Conservation (phyloP, 1,140 invertebrate species). For the Drosophila lacertosa region DNA sequence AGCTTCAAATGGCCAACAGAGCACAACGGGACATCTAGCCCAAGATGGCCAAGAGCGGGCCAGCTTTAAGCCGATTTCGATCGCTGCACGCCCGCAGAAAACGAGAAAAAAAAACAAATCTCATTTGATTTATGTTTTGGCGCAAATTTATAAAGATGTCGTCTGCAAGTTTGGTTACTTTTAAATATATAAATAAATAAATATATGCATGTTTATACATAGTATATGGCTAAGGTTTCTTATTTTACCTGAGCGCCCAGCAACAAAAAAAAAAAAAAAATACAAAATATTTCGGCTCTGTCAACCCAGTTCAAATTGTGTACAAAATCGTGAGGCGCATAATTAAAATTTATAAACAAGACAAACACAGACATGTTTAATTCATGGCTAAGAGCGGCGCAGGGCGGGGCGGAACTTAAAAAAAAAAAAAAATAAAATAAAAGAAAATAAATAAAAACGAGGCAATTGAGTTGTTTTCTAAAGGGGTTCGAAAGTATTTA, state of each 20-base stretch:
- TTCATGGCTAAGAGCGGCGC: conserved; percentile 41
- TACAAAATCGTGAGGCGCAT: conserved; percentile 78
- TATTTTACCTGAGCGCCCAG: conserved; percentile 65
- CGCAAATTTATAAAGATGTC: conserved; percentile 80
- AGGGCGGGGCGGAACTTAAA: background rate
- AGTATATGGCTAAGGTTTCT: conserved; percentile 49
- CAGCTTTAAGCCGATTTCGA: conserved; percentile 7
- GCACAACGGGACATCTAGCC: conserved; percentile 39
- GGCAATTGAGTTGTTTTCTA: conserved; percentile 71
- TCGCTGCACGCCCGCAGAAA: conserved; percentile 68
- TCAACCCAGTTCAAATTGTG: conserved; percentile 82
- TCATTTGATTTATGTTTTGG: conserved; percentile 72
- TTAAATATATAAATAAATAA: conserved; percentile 42
- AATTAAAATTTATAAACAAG: conserved; percentile 67
- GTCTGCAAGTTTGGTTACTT: conserved; percentile 51
- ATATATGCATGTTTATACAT: conserved; percentile 42
- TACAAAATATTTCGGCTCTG: conserved; percentile 53
- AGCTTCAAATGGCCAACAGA: conserved; percentile 35
- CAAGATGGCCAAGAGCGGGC: conserved; percentile 25
- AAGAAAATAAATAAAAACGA: conserved; percentile 40
- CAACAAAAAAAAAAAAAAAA: conserved; percentile 31
- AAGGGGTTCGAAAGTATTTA: conserved; percentile 21
- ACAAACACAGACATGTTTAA: conserved; percentile 44
- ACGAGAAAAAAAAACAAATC: conserved; percentile 36
- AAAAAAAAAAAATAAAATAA: too few species aligned